Conservation (phyloP, 2,888 invertebrate genomes). For the Agrochola litura region DNA sequence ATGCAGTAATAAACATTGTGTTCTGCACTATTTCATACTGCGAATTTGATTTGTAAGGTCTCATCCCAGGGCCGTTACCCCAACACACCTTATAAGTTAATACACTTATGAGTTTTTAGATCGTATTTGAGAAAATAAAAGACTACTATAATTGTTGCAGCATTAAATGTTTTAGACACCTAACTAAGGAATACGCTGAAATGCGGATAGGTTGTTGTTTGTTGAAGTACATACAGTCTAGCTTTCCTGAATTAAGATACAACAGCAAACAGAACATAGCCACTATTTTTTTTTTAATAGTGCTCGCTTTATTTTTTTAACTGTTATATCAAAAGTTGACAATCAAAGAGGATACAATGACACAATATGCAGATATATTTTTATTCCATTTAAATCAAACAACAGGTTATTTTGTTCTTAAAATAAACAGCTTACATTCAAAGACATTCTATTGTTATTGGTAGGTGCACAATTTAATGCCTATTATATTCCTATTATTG, state of each 20-base stretch:
- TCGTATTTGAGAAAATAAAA: not conserved
- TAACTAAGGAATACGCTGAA: not conserved
- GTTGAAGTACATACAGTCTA: not conserved
- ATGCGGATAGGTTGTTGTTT: not conserved
- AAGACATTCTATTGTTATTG: constrained; percentile 12
- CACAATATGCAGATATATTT: constrained; percentile 11
- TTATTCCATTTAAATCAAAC: not conserved
- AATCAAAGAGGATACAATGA: constrained; percentile 8
- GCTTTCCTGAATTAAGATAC: not conserved
- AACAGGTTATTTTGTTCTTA: constrained; percentile 28
- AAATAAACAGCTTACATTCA: not conserved
- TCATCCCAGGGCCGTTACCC: not conserved
- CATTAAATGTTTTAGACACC: not conserved
- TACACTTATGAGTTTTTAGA: not conserved
- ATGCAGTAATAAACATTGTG: not conserved
- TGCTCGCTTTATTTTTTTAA: not conserved
- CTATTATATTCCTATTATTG: constrained; percentile 1
- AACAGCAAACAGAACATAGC: not conserved
- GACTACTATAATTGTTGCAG: not conserved
- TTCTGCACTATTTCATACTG: not conserved
- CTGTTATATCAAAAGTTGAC: not conserved
- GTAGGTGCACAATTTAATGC: constrained; percentile 25
- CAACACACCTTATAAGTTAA: not conserved
- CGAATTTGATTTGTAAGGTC: not conserved
- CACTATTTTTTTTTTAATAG: too few species aligned